phyloP scores from a whole-genome alignment of 2,797 vertebrate species.

The Nothura maculosa region DNA sequence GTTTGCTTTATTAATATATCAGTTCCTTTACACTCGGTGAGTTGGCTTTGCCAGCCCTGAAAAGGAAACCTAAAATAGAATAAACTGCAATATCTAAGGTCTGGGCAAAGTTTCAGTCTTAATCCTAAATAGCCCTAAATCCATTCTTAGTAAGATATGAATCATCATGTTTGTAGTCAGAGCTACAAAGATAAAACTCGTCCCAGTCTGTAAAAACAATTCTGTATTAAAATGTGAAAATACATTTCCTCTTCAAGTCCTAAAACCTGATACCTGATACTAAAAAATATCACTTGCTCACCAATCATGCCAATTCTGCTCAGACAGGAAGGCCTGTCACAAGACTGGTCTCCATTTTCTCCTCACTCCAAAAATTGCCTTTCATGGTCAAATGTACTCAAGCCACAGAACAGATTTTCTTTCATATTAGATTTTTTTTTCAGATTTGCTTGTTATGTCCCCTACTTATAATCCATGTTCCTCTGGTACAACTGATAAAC shows the following conservation, averaged over 20 bases:
- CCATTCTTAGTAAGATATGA: conserved; percentile 23
- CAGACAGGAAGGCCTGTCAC: neutral
- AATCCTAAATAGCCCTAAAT: conserved; percentile 47
- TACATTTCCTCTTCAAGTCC: conserved; percentile 23
- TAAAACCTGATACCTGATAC: conserved; percentile 29
- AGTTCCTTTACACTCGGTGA: neutral
- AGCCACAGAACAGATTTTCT: conserved; percentile 26
- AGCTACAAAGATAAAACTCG: conserved; percentile 35
- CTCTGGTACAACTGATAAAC: conserved; percentile 77
- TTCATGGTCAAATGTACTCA: conserved; percentile 28
- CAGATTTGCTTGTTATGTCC: conserved; percentile 72
- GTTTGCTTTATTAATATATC: neutral
- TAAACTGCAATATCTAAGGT: neutral
- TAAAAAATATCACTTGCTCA: neutral
- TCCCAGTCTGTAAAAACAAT: conserved; percentile 41
- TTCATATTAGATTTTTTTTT: conserved; percentile 16
- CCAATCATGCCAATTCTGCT: neutral
- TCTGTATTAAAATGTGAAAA: conserved; percentile 18
- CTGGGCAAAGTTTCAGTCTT: conserved; percentile 49
- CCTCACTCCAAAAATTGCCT: conserved; percentile 7
- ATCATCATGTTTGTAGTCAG: conserved; percentile 58
- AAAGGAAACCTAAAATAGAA: conserved; percentile 32
- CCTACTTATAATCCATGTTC: conserved; percentile 59
- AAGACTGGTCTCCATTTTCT: neutral
- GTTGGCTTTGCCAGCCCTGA: conserved; percentile 7